A percentile compares a stretch with the other conserved stretches of the same genome.
phyloP scores from a whole-genome alignment of 1,140 invertebrate genomes.

The Caligus rogercresseyi region DNA sequence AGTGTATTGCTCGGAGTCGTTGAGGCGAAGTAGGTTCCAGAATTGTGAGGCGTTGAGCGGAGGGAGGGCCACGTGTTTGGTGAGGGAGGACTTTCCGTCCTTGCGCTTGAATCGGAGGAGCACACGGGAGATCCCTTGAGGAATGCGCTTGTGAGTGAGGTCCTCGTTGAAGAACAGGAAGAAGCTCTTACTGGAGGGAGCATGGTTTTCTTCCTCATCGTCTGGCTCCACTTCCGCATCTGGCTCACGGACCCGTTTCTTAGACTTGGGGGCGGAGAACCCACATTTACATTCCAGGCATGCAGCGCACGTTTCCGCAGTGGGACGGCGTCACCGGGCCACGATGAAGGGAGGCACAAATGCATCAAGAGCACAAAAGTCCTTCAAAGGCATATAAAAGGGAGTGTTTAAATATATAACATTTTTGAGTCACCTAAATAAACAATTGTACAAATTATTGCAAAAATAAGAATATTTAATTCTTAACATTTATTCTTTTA shows the following conservation, averaged over 20 bases:
- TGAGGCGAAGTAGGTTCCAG: background rate
- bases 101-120: background rate
- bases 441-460: too few species aligned
- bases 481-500: too few species aligned
- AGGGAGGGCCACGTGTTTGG: background rate
- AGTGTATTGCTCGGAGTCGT: background rate
- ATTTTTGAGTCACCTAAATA: too few species aligned
- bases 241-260: background rate
- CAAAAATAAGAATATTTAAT: too few species aligned
- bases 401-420: background rate
- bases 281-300: background rate
- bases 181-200: background rate
- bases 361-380: background rate
- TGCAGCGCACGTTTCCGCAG: background rate
- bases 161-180: background rate
- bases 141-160: background rate
- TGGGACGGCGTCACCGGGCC: background rate
- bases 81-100: background rate
- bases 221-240: too few species aligned
- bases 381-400: background rate
- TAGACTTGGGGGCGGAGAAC: background rate
- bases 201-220: too few species aligned
- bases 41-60: background rate
- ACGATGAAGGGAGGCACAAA: background rate
- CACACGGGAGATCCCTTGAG: background rate